Base-by-base conservation (phyloP, 2,888 invertebrate species). In the Macaria notata region DNA sequence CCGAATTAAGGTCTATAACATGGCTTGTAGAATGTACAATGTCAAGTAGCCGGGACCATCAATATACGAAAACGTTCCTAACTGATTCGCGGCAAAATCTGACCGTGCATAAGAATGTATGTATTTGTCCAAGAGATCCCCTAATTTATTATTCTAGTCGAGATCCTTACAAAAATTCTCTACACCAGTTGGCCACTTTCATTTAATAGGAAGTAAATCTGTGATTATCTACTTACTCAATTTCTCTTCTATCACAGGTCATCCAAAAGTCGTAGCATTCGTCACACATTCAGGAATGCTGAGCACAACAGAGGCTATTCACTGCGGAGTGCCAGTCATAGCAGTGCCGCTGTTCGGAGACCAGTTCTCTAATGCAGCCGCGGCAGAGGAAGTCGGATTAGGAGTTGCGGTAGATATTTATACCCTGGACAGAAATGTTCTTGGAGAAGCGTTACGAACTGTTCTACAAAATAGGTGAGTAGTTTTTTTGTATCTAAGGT, bases 331-430 rank as follows among this genome's bases (percentile, higher is more conserved):
- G 6, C 76, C 93, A 33, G 76, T 90, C 45, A 66, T 93, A 3
- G 81, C 86, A 42, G 83, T 93, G 68, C 93, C 93, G n/a, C 82
- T 92, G 59, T 92, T 88, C 68, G 92, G 92, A 8, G 93, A 93
- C 66, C 92, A 93, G 68, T 83, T 81, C 61, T 80, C 83, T 1
- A 93, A 93, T 69, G 88, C 90, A 29, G 78, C 74, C 44, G 81
- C 86, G 1, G 71, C 89, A 3, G 80, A 83, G 64, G 85, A 85
- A 52, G 81, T 72, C 51, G 92, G 91, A 3, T 84, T 86, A 1
- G 92, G 91, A 31, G 79, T 89, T 33, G 78, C 83, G 8, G 63
- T 93, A 8, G 75, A 87, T 53, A 50, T 72, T 36, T 76, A 64
- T 48, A 57, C 49, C 43, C 9, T 72, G 4, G 51, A 62, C 45